phyloP scores from a whole-genome alignment of 2,888 invertebrate species.

The Norana najaformis region DNA sequence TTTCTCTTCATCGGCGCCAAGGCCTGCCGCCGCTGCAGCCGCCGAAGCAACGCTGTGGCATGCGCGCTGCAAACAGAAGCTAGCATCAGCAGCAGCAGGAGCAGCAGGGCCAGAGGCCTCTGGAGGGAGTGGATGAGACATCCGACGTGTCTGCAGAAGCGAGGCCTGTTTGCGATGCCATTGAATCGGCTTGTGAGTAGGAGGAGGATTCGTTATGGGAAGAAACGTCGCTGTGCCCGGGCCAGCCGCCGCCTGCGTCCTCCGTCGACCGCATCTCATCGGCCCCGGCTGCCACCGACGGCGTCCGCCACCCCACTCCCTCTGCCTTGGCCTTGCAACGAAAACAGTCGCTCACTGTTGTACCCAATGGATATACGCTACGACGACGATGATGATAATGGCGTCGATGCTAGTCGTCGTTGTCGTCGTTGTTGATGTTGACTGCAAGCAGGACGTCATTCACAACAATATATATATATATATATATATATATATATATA shows the following conservation, averaged over 20 bases:
- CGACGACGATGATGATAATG: conserved; percentile 25
- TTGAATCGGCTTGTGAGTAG: background rate
- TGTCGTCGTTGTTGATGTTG: conserved; percentile 7
- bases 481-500: background rate
- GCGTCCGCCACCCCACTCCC: background rate
- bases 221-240: background rate
- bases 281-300: background rate
- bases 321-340: conserved; percentile 5
- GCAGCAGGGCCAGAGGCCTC: background rate
- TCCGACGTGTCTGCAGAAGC: background rate
- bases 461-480: no score
- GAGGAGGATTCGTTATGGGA: conserved; percentile 19
- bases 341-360: background rate
- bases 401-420: background rate
- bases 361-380: conserved; percentile 20
- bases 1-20: background rate
- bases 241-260: background rate
- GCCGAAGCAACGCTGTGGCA: background rate
- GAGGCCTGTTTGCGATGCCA: conserved; percentile 20
- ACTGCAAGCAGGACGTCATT: conserved; percentile 18
- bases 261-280: background rate
- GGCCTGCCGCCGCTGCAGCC: background rate
- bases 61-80: background rate
- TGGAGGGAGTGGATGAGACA: background rate
- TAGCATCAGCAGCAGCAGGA: background rate